Evolutionary conservation across 30 jellyfish, hydroid and myxozoan genomes (phyloP).

Genomic region (Cassiopea andromeda): DNA sequence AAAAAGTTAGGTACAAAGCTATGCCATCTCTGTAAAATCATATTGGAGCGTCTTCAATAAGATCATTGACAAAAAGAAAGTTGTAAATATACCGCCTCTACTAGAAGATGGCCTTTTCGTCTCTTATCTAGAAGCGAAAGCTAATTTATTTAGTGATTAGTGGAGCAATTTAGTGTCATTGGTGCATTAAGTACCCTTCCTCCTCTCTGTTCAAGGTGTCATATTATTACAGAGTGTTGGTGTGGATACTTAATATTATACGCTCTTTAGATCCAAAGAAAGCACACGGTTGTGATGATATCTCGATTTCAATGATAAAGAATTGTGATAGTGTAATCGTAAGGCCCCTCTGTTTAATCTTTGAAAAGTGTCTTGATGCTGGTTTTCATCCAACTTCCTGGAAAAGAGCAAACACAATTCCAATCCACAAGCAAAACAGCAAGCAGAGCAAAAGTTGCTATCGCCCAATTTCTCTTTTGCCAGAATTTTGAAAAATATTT

Average conservation of each 20-base stretch:
- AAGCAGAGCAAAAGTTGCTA: not conserved
- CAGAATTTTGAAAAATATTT: not conserved
- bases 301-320: constrained; percentile 52
- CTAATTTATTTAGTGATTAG: constrained; percentile 40
- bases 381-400: not conserved
- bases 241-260: constrained; percentile 3
- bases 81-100: constrained; percentile 40
- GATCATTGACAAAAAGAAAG: constrained; percentile 36
- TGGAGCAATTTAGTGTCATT: constrained; percentile 46
- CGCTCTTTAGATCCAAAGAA: not conserved
- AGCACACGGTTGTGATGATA: constrained; percentile 5
- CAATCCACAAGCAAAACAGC: not conserved
- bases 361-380: not conserved
- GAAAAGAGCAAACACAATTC: not conserved
- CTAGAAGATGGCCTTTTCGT: constrained; percentile 37
- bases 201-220: not conserved
- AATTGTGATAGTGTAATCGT: constrained; percentile 55
- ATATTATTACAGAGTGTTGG: constrained; percentile 29
- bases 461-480: not conserved
- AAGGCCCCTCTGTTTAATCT: constrained; percentile 9
- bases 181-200: constrained; percentile 4
- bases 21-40: constrained; percentile 38
- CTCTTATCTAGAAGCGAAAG: constrained; percentile 36
- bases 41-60: constrained; percentile 51
- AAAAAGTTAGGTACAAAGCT: constrained; percentile 23